phyloP scores from a whole-genome alignment of 2,888 invertebrate species.

The Amphipyra berbera region DNA sequence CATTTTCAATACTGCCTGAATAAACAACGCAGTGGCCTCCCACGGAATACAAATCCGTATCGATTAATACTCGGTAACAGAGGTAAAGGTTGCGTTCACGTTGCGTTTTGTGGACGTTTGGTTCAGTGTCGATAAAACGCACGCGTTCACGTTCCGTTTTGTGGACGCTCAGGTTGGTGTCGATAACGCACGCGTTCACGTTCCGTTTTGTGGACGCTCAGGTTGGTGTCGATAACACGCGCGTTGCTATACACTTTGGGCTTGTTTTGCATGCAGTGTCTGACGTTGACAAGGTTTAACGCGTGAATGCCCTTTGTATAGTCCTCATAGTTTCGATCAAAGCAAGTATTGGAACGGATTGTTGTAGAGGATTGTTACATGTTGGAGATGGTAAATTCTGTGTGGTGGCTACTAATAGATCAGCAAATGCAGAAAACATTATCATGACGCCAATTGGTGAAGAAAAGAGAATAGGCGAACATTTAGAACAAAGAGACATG shows the following conservation, averaged over 20 bases:
- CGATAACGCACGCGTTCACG: slow-evolving; percentile 3
- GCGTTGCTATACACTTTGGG: neutral
- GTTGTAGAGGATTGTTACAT: too few relatives aligned
- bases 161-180: neutral
- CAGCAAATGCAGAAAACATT: too few relatives aligned
- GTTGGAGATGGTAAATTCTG: too few relatives aligned
- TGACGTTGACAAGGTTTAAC: too few relatives aligned
- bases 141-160: slow-evolving; percentile 5
- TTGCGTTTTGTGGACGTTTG: slow-evolving; percentile 4
- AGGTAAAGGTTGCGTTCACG: slow-evolving; percentile 1
- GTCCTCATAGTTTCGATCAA: too few relatives aligned
- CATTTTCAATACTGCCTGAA: slow-evolving; percentile 20
- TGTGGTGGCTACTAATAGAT: too few relatives aligned
- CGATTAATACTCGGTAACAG: slow-evolving; percentile 36
- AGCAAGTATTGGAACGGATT: too few relatives aligned
- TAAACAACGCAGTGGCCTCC: slow-evolving; percentile 10
- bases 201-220: slow-evolving; percentile 3
- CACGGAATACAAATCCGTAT: slow-evolving; percentile 35
- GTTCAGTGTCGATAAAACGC: neutral
- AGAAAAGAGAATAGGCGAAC: too few relatives aligned
- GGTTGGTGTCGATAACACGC: neutral
- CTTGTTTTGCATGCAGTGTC: too few relatives aligned
- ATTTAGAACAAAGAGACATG: too few relatives aligned
- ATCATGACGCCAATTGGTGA: too few relatives aligned
- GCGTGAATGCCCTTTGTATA: too few relatives aligned